These are phyloP conservation scores for Butorides virescens DNA, from an alignment of 2,113 vertebrate species.

Conservation along the genomic window DNA sequence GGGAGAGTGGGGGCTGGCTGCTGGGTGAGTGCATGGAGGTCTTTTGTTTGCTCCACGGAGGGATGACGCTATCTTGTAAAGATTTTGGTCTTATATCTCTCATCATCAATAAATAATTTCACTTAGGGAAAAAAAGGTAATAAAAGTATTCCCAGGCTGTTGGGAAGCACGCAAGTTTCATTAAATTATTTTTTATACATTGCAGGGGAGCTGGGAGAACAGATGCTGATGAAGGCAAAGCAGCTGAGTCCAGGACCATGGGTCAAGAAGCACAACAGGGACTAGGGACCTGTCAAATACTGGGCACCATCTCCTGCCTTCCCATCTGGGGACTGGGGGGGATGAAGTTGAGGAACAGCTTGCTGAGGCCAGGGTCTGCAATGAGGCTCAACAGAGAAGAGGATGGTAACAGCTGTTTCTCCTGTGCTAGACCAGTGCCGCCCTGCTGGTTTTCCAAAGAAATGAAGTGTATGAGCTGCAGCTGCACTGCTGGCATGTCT, in stretches of 20 bases:
- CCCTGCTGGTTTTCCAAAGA: background rate
- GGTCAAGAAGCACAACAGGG: background rate
- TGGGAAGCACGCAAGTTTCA: background rate
- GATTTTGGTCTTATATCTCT: background rate
- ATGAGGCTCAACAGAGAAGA: background rate
- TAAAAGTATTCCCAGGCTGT: background rate
- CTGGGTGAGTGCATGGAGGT: accelerated
- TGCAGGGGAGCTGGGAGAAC: background rate
- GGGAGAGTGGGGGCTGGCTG: background rate
- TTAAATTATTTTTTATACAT: background rate
- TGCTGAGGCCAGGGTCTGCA: background rate
- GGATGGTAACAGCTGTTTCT: background rate
- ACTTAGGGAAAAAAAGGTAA: background rate
- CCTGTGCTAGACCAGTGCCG: background rate
- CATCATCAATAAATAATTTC: background rate
- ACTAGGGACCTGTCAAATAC: background rate
- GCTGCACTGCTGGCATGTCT: background rate
- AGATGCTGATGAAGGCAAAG: background rate
- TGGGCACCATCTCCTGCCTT: background rate
- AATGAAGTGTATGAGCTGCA: accelerated
- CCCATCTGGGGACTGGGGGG: background rate
- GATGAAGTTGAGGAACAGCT: background rate
- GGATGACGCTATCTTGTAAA: background rate
- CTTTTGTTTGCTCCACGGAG: background rate
- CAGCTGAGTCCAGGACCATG: background rate